Percentiles rank a stretch among this genome's conserved stretches.
phyloP scores from a whole-genome alignment of 2,113 vertebrate genomes.

The Brachionichthys hirsutus region DNA sequence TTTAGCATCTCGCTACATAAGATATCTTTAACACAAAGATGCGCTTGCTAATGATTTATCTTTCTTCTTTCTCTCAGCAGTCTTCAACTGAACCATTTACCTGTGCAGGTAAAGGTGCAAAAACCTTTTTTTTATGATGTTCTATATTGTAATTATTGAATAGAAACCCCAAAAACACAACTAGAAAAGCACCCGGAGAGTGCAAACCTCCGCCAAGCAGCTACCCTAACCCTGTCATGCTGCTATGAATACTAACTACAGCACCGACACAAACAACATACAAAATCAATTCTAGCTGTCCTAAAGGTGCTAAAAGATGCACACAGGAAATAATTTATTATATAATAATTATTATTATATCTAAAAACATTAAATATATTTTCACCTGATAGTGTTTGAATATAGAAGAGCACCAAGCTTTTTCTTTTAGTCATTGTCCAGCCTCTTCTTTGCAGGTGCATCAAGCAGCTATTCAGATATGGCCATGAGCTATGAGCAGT shows the following conservation, averaged over 20 bases:
- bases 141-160: background rate
- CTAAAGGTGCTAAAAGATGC: no score
- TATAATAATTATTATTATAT: no score
- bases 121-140: background rate
- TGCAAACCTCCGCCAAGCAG: no score
- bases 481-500: slow-evolving; percentile 68
- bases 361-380: no score
- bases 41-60: background rate
- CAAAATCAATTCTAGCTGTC: no score
- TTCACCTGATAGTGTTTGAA: no score
- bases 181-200: no score
- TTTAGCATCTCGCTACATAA: background rate
- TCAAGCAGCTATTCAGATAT: slow-evolving; percentile 71
- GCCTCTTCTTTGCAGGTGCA: slow-evolving; percentile 49
- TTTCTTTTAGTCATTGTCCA: background rate
- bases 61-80: slow-evolving; percentile 31
- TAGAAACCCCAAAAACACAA: background rate
- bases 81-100: slow-evolving; percentile 53
- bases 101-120: slow-evolving; percentile 63
- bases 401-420: no score
- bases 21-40: background rate
- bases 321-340: no score
- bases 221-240: no score
- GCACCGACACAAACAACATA: no score
- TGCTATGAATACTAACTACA: no score